phyloP scores from a whole-genome alignment of 2,113 vertebrate species.

The Elachura formosa region DNA sequence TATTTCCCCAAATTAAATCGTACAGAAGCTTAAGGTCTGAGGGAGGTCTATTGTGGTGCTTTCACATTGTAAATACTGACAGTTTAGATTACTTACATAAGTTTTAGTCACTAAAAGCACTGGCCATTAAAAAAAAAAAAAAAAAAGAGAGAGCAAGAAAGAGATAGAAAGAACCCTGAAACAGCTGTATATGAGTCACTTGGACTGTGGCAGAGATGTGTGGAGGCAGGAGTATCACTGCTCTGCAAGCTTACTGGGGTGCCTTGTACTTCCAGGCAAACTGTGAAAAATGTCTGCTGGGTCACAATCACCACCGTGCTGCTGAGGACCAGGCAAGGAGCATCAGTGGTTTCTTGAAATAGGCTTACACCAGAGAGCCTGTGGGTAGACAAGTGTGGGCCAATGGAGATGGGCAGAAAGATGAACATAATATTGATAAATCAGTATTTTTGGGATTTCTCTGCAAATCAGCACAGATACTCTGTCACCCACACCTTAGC shows the following conservation, averaged over 20 bases:
- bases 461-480: constrained; percentile 13
- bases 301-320: fast-evolving
- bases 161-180: neutral
- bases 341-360: neutral
- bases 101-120: constrained; percentile 31
- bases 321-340: neutral
- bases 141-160: no score
- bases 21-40: constrained; percentile 42
- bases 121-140: neutral
- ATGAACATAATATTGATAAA: neutral
- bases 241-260: neutral
- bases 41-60: constrained; percentile 8
- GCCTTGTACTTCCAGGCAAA: neutral
- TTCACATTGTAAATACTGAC: constrained; percentile 53
- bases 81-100: constrained; percentile 60
- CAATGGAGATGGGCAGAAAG: neutral
- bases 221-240: neutral
- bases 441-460: neutral
- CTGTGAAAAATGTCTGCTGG: neutral
- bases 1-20: constrained; percentile 61
- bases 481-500: neutral
- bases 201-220: neutral
- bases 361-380: neutral
- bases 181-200: constrained; percentile 56
- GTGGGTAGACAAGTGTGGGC: neutral